A percentile compares a stretch with the other conserved stretches of the same genome.
Evolutionary conservation across 2,888 invertebrate species (phyloP).

Genomic region (Euphydryas editha): DNA sequence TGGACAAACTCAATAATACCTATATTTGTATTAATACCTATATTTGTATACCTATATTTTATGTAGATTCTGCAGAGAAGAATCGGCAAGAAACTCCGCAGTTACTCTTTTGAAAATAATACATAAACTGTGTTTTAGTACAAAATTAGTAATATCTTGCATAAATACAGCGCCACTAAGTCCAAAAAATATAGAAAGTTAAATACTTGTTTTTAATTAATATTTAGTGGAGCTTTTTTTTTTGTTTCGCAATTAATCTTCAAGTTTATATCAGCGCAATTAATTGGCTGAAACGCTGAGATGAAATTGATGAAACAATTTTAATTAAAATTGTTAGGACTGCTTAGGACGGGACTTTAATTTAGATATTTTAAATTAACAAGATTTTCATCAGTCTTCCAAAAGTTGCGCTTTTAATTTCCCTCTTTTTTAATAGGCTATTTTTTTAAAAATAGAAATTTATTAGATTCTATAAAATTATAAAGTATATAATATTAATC

Average conservation of each 20-base stretch:
- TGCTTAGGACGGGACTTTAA: background rate
- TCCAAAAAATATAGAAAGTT: no score
- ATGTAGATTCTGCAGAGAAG: no score
- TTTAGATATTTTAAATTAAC: background rate
- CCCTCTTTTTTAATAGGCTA: no score
- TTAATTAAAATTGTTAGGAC: conserved; percentile 4
- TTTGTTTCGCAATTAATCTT: background rate
- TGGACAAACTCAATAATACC: no score
- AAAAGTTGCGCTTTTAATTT: background rate
- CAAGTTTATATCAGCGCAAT: background rate
- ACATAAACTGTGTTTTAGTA: no score
- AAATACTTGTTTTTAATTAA: no score
- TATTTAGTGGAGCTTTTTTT: background rate
- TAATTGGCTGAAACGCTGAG: background rate
- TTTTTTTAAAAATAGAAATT: background rate
- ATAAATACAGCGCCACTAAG: no score
- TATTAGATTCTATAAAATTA: background rate
- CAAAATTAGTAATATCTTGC: no score
- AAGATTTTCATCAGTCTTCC: background rate
- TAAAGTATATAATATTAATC: background rate
- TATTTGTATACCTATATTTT: no score
- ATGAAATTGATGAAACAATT: conserved; percentile 1
- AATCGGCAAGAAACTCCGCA: no score
- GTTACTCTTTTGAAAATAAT: no score
- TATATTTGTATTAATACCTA: no score